Conservation (phyloP, 2,888 invertebrate species). For the Oxycera nigricornis region DNA sequence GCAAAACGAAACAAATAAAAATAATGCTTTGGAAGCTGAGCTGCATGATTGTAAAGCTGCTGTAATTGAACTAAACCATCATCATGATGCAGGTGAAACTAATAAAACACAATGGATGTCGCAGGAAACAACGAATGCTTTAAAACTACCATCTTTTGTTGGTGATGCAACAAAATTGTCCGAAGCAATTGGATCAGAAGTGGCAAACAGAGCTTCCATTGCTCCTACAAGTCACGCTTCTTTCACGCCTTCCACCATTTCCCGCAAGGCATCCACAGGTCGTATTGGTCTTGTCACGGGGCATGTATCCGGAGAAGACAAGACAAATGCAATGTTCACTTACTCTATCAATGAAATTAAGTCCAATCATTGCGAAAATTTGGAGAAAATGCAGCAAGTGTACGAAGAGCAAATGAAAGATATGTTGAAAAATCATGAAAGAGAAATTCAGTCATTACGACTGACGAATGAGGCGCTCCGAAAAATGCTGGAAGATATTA, state of each 20-base stretch:
- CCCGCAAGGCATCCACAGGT: too few species aligned
- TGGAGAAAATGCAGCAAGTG: slow-evolving; percentile 41
- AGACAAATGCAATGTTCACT: neutral
- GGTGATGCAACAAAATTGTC: too few species aligned
- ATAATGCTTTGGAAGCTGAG: slow-evolving; percentile 31
- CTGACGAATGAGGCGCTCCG: slow-evolving; percentile 21
- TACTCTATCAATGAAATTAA: slow-evolving; percentile 26
- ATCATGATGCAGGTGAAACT: too few species aligned
- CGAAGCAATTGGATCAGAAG: too few species aligned
- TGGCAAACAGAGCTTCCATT: too few species aligned
- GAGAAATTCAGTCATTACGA: slow-evolving; percentile 42
- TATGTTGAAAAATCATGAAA: slow-evolving; percentile 38
- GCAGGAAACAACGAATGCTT: too few species aligned
- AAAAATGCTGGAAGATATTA: slow-evolving; percentile 4
- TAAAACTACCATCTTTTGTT: too few species aligned
- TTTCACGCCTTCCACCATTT: too few species aligned
- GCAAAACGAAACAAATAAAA: slow-evolving; percentile 24
- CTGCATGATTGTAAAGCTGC: neutral
- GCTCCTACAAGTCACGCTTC: too few species aligned
- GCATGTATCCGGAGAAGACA: slow-evolving; percentile 3
- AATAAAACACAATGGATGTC: too few species aligned
- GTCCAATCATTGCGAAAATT: slow-evolving; percentile 36
- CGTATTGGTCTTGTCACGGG: neutral
- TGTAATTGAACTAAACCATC: too few species aligned
- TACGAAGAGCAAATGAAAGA: slow-evolving; percentile 44